A percentile compares a stretch with the other conserved stretches of the same genome.
phyloP scores from a whole-genome alignment of 2,113 vertebrate species.

The Columba livia region DNA sequence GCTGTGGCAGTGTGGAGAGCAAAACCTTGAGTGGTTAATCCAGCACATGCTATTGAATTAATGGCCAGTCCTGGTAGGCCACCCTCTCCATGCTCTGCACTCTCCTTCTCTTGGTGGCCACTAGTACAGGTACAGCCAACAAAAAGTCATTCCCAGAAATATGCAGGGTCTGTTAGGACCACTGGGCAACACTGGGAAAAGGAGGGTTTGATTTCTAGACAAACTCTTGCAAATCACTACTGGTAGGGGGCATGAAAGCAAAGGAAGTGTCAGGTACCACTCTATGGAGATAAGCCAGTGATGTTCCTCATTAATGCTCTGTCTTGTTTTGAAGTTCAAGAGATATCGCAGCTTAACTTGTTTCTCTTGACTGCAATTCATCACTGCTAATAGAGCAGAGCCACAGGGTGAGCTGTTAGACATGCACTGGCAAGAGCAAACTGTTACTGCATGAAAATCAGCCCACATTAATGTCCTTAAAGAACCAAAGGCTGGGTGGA shows the following conservation, averaged over 20 bases:
- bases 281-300: neutral
- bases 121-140: neutral
- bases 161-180: neutral
- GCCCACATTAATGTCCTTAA: neutral
- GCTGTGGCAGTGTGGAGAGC: neutral
- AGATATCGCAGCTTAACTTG: constrained; percentile 14
- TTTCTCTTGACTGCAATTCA: constrained; percentile 26
- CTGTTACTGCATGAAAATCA: constrained; percentile 46
- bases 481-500: neutral
- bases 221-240: neutral
- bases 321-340: constrained; percentile 30
- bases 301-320: constrained; percentile 6
- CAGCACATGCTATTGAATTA: neutral
- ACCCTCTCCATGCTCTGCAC: neutral
- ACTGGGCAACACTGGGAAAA: neutral
- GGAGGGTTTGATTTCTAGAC: neutral
- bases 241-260: neutral
- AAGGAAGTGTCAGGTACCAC: neutral
- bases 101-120: neutral
- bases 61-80: neutral
- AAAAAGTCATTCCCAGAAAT: neutral
- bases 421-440: constrained; percentile 34
- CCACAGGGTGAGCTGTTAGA: constrained; percentile 32
- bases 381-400: constrained; percentile 39
- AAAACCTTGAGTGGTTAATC: neutral